Base-by-base conservation (phyloP, 2,888 invertebrate genomes). In the Cantharis flavilabris region DNA sequence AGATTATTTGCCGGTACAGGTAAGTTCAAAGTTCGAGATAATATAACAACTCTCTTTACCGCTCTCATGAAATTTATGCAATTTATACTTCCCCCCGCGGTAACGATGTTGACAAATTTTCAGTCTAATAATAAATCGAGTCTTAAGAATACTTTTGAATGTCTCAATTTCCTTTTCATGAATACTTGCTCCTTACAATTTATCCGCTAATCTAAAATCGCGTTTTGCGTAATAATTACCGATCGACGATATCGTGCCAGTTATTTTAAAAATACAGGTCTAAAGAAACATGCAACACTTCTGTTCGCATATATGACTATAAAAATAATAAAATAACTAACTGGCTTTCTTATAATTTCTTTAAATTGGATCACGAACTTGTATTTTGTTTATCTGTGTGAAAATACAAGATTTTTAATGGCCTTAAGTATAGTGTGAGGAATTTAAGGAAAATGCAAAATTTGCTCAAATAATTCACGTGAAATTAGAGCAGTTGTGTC, bases 191-290 rank as follows among this genome's bases (percentile, higher is more conserved):
- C 23, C 26, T 11, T 70, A 78, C 70, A 76, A 76, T 74, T 80
- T 80, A 81, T 79, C 74, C 77, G 26, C 76, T 76, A 83, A 84
- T 83, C 83, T 80, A 77, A 77, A 80, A 83, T 84, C 83, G 84
- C 83, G 83, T 83, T 84, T 78, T 83, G 80, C 79, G 82, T 84
- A 85, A 84, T 84, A 82, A 82, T 82, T 78, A 79, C 80, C 83
- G 84, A 85, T 84, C 75, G 72, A 76, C 82, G 84, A 83, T 83
- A 83, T 76, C 79, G 78, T 72, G 80, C 72, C 72, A 81, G 83
- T 82, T 83, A 83, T 83, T 84, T 83, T 77, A 80, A 83, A 84
- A 82, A 83, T 81, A 83, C 76, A 80, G 78, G 78, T 77, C 73
- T 76, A 74, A 67, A 73, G 67, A 78, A 80, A 83, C 83, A 83